Conservation (phyloP, 2,113 vertebrate genomes). For the Enhydra lutris region DNA sequence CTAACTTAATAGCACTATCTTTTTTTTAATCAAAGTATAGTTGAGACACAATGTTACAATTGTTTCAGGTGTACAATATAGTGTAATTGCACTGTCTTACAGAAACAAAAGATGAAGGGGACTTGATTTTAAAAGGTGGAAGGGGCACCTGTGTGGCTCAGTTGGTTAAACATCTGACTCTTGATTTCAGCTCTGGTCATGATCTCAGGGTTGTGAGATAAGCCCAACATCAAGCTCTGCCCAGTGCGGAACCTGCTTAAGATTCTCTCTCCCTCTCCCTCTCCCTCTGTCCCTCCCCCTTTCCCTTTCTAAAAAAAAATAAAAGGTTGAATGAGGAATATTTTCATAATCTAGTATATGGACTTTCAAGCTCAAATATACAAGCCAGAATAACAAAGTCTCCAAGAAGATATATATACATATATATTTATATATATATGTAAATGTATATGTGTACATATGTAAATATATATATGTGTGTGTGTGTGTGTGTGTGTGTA, state of each 20-base stretch:
- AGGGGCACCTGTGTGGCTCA: neutral
- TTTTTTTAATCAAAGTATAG: neutral
- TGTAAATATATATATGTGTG: neutral
- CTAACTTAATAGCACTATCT: neutral
- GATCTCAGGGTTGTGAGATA: neutral
- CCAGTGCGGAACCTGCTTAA: neutral
- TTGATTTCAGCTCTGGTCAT: neutral
- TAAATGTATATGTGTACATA: neutral
- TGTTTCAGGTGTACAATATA: neutral
- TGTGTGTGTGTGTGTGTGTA: neutral
- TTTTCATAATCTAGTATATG: neutral
- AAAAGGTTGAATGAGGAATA: neutral
- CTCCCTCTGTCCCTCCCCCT: neutral
- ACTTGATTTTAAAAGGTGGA: neutral
- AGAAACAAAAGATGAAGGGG: neutral
- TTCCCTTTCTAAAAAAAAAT: neutral
- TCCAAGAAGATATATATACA: neutral
- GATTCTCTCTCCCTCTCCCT: neutral
- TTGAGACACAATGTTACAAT: neutral
- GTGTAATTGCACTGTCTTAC: neutral
- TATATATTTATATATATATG: neutral
- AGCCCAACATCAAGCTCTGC: neutral
- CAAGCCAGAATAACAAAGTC: neutral
- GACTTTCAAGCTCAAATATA: neutral
- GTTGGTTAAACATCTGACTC: neutral